These are phyloP conservation scores for Parazoanthus atlanticus DNA, from an alignment of 92 coral and sea anemone species.

Conservation along the genomic window DNA sequence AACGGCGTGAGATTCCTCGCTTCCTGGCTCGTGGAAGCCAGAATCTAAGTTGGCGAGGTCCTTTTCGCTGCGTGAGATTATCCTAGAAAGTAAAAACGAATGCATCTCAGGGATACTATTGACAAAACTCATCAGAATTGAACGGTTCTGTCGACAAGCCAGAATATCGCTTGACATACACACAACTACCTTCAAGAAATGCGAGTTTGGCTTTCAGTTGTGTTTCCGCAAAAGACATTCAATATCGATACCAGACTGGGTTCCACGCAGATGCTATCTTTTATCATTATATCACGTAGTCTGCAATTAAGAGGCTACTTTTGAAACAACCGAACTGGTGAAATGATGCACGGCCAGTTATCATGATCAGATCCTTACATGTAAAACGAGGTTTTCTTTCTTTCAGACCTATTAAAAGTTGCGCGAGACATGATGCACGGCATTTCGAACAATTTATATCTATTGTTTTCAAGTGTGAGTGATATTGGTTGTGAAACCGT, in stretches of 20 bases:
- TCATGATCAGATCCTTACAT: not conserved
- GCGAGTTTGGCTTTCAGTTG: not conserved
- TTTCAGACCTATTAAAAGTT: not conserved
- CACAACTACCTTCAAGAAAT: not conserved
- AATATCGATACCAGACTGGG: not conserved
- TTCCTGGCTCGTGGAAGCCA: slow-evolving; percentile 65
- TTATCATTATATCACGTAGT: not conserved
- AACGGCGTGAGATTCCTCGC: slow-evolving; percentile 71
- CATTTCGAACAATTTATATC: not conserved
- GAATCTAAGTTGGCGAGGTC: slow-evolving; percentile 81
- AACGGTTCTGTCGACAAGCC: not conserved
- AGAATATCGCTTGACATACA: not conserved
- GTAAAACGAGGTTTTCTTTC: not conserved
- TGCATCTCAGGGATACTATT: not conserved
- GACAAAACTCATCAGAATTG: not conserved
- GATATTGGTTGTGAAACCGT: not conserved
- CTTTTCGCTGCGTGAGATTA: slow-evolving; percentile 82
- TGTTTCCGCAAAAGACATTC: not conserved
- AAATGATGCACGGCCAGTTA: not conserved
- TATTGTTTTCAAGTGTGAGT: not conserved
- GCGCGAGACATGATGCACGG: not conserved
- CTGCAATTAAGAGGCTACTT: not conserved
- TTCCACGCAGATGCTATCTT: not conserved
- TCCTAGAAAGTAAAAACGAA: slow-evolving; percentile 42
- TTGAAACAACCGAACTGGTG: not conserved